Conservation (phyloP, 2,113 vertebrate species). For the Pristiophorus japonicus region DNA sequence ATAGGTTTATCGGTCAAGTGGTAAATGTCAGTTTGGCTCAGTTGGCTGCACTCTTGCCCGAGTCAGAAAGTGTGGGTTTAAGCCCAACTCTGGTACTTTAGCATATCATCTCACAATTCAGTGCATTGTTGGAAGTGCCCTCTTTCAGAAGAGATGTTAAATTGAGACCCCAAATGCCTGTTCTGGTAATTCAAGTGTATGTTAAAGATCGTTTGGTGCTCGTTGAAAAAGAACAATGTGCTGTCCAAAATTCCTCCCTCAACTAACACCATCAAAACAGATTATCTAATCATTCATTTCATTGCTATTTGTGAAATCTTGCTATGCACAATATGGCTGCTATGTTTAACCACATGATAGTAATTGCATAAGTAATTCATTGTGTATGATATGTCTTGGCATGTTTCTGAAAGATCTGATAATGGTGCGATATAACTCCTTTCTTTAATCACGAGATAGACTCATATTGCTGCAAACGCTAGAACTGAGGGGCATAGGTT, state of each 20-base stretch:
- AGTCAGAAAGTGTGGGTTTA: neutral
- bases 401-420: neutral
- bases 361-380: neutral
- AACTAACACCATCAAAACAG: neutral
- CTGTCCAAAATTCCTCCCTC: neutral
- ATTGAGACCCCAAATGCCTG: neutral
- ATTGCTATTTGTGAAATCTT: neutral
- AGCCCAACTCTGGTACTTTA: neutral
- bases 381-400: neutral
- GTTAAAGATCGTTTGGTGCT: neutral
- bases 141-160: neutral
- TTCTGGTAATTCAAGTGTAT: neutral
- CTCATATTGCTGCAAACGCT: neutral
- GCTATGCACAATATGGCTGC: neutral
- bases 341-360: neutral
- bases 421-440: neutral
- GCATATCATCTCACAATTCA: neutral
- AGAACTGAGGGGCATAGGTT: no score
- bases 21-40: neutral
- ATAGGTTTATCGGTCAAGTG: neutral
- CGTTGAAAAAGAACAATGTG: neutral
- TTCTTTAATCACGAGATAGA: neutral
- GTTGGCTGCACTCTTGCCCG: neutral
- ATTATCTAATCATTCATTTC: neutral
- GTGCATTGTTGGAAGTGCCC: neutral